Conservation (phyloP, 30 jellyfish, hydroid and myxozoan species). For the Aurelia sp. region DNA sequence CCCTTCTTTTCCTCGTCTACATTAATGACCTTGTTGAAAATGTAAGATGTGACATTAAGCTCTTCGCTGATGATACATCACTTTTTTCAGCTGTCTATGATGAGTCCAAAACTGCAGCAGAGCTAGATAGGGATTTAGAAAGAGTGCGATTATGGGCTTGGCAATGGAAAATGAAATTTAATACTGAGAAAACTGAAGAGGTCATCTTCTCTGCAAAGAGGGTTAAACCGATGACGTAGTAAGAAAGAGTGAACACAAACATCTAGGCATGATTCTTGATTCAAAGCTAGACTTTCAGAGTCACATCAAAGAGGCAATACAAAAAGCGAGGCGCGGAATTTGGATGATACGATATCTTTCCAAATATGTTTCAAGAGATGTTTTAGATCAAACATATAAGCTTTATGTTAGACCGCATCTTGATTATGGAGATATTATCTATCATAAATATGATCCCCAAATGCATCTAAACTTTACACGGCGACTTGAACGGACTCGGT, state of each 20-base stretch:
- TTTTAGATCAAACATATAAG: slow-evolving; percentile 46
- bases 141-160: slow-evolving; percentile 55
- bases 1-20: slow-evolving; percentile 43
- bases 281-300: slow-evolving; percentile 54
- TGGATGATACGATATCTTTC: slow-evolving; percentile 51
- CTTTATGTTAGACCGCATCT: slow-evolving; percentile 57
- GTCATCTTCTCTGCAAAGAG: slow-evolving; percentile 45
- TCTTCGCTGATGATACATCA: slow-evolving; percentile 48
- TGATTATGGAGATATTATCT: slow-evolving; percentile 45
- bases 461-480: slow-evolving; percentile 22
- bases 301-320: slow-evolving; percentile 50
- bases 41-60: slow-evolving; percentile 17
- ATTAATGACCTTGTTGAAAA: slow-evolving; percentile 43
- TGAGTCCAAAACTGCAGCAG: slow-evolving; percentile 29
- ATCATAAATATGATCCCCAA: slow-evolving; percentile 60
- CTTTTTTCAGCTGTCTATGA: slow-evolving; percentile 38
- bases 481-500: not conserved
- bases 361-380: slow-evolving; percentile 43
- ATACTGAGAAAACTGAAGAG: slow-evolving; percentile 43
- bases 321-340: slow-evolving; percentile 46
- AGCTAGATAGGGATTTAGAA: slow-evolving; percentile 38
- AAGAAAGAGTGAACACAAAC: slow-evolving; percentile 37
- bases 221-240: slow-evolving; percentile 32
- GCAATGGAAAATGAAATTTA: slow-evolving; percentile 65
- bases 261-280: slow-evolving; percentile 53